Percentiles rank a stretch among this genome's conserved stretches.
Evolutionary conservation across 2,888 invertebrate genomes (phyloP).

Genomic region (Troides oblongomaculatus): DNA sequence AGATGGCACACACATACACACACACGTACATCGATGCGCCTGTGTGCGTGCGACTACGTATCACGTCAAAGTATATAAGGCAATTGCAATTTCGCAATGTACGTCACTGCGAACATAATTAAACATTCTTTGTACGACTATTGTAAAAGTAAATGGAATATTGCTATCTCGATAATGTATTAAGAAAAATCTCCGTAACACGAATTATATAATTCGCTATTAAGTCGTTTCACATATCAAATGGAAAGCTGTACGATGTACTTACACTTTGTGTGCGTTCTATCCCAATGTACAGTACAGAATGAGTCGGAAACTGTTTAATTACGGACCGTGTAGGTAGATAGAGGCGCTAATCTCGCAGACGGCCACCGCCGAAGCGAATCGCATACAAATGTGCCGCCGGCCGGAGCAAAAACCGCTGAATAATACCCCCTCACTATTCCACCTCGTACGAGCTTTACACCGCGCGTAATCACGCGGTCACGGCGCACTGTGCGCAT

Average conservation of each 20-base stretch:
- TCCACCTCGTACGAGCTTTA: conserved; percentile 58
- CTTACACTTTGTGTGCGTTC: neutral
- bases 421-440: conserved; percentile 64
- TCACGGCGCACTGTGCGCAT: conserved; percentile 57
- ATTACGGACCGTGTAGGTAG: conserved; percentile 53
- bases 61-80: conserved; percentile 54
- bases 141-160: conserved; percentile 44
- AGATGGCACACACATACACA: conserved; percentile 71
- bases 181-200: neutral
- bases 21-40: conserved; percentile 57
- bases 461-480: conserved; percentile 63
- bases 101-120: conserved; percentile 55
- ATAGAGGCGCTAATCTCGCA: conserved; percentile 67
- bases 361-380: conserved; percentile 64
- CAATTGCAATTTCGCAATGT: conserved; percentile 61
- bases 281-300: conserved; percentile 33
- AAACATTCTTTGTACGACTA: conserved; percentile 63
- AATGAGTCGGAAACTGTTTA: conserved; percentile 67
- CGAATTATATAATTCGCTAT: neutral
- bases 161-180: neutral
- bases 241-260: neutral
- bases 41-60: conserved; percentile 45
- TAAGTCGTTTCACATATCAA: conserved; percentile 3
- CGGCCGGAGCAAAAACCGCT: conserved; percentile 67
- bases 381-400: conserved; percentile 73